phyloP scores from a whole-genome alignment of 2,113 vertebrate genomes.

The Centropristis striata region DNA sequence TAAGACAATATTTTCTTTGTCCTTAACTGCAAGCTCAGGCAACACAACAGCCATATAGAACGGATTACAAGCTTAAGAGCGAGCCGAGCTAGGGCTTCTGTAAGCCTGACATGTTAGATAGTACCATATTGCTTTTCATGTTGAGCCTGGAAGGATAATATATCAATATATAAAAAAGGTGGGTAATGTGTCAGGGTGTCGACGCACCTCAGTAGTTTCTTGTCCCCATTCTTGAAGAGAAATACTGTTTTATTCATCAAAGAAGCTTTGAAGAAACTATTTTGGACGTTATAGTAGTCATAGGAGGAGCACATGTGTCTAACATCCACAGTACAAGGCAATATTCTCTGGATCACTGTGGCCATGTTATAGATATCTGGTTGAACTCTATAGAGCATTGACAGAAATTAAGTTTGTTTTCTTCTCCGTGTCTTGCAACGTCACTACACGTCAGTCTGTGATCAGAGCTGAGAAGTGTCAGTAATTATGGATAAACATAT shows the following conservation, averaged over 20 bases:
- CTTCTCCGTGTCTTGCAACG: not conserved
- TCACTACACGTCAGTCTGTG: not conserved
- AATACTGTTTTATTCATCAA: not conserved
- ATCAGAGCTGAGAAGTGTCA: not conserved
- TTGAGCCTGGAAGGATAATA: slow-evolving; percentile 31
- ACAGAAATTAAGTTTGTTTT: not conserved
- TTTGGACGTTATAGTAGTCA: not conserved
- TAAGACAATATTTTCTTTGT: slow-evolving; percentile 50
- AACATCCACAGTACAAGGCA: not conserved
- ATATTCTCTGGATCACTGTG: slow-evolving; percentile 14
- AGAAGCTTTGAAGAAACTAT: slow-evolving; percentile 8
- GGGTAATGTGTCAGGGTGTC: not conserved
- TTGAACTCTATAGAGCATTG: not conserved
- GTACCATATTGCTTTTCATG: slow-evolving; percentile 43
- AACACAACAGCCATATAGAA: slow-evolving; percentile 34
- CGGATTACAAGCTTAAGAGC: slow-evolving; percentile 44
- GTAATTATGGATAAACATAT: not conserved
- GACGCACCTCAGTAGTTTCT: slow-evolving; percentile 11
- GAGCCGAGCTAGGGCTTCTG: not conserved
- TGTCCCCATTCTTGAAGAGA: not conserved
- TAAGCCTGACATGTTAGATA: slow-evolving; percentile 17
- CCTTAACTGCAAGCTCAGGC: slow-evolving; percentile 14
- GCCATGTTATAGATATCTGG: not conserved
- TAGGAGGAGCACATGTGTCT: slow-evolving; percentile 1
- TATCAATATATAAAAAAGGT: slow-evolving; percentile 13